These are phyloP conservation scores for Pandemis corylana DNA, from an alignment of 2,888 invertebrate genomes.

Conservation along the genomic window DNA sequence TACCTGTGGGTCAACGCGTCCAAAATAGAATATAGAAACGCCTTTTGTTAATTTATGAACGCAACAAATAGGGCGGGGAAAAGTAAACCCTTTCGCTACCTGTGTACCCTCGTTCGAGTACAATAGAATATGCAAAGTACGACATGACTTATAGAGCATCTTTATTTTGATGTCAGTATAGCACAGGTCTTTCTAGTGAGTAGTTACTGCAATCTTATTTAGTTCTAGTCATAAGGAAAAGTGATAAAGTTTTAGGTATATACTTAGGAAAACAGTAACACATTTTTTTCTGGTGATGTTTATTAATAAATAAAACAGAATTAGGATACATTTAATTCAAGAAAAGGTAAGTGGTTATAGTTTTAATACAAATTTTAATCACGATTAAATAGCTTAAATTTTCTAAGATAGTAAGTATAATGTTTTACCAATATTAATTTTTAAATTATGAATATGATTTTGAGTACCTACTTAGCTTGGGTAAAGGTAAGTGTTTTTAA, in stretches of 20 bases:
- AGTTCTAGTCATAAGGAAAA: slow-evolving; percentile 35
- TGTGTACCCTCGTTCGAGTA: slow-evolving; percentile 53
- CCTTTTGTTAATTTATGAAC: slow-evolving; percentile 49
- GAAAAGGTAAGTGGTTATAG: slow-evolving; percentile 44
- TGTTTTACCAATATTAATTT: neutral
- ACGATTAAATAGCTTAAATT: slow-evolving; percentile 41
- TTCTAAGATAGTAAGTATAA: neutral
- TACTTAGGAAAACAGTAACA: slow-evolving; percentile 41
- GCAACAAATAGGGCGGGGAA: slow-evolving; percentile 63
- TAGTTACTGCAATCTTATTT: slow-evolving; percentile 52
- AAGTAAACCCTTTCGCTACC: slow-evolving; percentile 58
- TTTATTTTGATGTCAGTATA: slow-evolving; percentile 65
- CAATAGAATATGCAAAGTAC: slow-evolving; percentile 69
- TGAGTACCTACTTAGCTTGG: slow-evolving; percentile 1
- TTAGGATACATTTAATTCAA: slow-evolving; percentile 20
- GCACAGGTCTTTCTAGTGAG: slow-evolving; percentile 59
- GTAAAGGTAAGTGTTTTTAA: slow-evolving; percentile 19
- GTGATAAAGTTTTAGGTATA: neutral
- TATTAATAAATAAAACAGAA: slow-evolving; percentile 49
- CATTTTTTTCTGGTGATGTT: slow-evolving; percentile 62
- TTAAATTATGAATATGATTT: neutral
- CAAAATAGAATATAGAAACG: slow-evolving; percentile 40
- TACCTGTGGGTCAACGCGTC: slow-evolving; percentile 28
- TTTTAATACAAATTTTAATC: slow-evolving; percentile 34
- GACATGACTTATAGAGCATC: slow-evolving; percentile 57